These are phyloP conservation scores for Aporrectodea caliginosa DNA, from an alignment of 1,140 invertebrate genomes.

Conservation along the genomic window DNA sequence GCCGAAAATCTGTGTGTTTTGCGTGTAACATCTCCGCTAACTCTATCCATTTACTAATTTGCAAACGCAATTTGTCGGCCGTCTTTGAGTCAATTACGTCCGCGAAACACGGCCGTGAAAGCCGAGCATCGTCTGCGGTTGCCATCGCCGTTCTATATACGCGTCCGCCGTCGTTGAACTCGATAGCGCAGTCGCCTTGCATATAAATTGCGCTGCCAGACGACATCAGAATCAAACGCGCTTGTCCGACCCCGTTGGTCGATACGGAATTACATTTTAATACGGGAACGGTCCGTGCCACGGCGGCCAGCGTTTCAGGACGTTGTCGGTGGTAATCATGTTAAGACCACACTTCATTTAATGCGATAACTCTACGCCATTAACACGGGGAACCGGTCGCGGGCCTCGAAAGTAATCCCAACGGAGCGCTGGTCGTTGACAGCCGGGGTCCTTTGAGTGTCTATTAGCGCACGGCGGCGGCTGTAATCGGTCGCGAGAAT, in stretches of 20 bases:
- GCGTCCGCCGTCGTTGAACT: too few species aligned
- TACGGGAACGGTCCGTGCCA: neutral
- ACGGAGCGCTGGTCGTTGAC: too few species aligned
- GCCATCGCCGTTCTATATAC: too few species aligned
- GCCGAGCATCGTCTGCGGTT: too few species aligned
- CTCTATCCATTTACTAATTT: neutral
- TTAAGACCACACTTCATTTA: neutral
- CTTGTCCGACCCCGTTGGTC: neutral
- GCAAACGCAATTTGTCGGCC: neutral
- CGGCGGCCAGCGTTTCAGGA: neutral
- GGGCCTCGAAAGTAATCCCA: neutral
- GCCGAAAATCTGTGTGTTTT: neutral
- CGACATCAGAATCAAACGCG: neutral
- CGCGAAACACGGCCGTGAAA: neutral
- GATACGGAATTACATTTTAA: neutral
- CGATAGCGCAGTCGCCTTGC: neutral
- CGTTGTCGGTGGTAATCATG: neutral
- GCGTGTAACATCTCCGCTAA: neutral
- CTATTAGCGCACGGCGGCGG: neutral
- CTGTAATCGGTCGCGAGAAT: neutral
- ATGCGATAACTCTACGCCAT: neutral
- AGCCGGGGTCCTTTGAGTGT: neutral
- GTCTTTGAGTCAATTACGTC: neutral
- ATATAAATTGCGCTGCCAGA: neutral
- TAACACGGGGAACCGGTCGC: neutral